Percentiles rank a stretch among this genome's conserved stretches.
Evolutionary conservation across 2,888 invertebrate genomes (phyloP).

Genomic region (Petrolisthes cinctipes): DNA sequence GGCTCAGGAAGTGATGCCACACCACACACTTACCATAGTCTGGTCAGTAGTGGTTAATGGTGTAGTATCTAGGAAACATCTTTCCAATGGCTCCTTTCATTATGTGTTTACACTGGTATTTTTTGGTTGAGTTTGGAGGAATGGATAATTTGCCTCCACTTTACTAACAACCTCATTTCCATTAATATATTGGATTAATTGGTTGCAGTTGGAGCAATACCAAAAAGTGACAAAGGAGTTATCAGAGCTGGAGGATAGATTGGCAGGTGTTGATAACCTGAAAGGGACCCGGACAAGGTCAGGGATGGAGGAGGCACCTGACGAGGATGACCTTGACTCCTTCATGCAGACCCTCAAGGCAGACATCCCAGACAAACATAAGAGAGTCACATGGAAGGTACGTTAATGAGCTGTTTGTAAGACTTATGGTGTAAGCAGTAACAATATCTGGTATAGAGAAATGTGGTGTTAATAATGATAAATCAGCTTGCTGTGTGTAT

Average conservation of each 20-base stretch:
- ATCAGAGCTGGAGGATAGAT: constrained; percentile 21
- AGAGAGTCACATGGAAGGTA: constrained; percentile 70
- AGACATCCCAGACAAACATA: constrained; percentile 70
- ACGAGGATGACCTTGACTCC: constrained; percentile 83
- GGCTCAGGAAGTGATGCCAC: not conserved
- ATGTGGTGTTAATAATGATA: too few relatives aligned
- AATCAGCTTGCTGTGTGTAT: too few relatives aligned
- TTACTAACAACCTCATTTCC: too few relatives aligned
- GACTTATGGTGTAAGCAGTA: not conserved
- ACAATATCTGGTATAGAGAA: too few relatives aligned
- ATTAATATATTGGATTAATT: too few relatives aligned
- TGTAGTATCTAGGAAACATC: not conserved
- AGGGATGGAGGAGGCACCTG: constrained; percentile 67
- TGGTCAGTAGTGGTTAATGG: constrained; percentile 6
- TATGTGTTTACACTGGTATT: constrained; percentile 1
- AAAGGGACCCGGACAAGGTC: constrained; percentile 8
- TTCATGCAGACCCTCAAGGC: constrained; percentile 78
- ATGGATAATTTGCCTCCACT: too few relatives aligned
- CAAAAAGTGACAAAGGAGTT: constrained; percentile 17
- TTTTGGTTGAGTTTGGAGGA: too few relatives aligned
- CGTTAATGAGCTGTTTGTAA: constrained; percentile 4
- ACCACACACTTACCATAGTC: constrained; percentile 10
- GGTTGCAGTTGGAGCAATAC: constrained; percentile 25
- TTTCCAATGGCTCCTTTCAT: constrained; percentile 68
- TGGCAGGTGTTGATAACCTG: constrained; percentile 11